Base-by-base conservation (phyloP, 1,140 invertebrate species). In the Cyphomyrmex costatus region DNA sequence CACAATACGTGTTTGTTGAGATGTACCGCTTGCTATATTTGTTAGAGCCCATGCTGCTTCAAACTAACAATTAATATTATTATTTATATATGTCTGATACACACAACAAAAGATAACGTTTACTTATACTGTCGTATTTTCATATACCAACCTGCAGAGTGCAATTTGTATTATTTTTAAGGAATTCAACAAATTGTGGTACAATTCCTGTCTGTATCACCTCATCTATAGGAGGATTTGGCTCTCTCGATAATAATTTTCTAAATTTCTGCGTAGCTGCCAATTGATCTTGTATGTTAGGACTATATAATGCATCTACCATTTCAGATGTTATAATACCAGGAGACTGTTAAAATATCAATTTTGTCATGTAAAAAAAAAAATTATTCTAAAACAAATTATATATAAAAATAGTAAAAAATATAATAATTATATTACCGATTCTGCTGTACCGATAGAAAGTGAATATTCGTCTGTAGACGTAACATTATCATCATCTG, bases 31-130 rank as follows among this genome's bases (percentile, higher is more conserved):
- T 3, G 99, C 99, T 91, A 99, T 99, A 95, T 99, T 99, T 71
- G 99, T 99, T 86, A 99, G 94, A 66, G 98, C 98, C 99, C 99
- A 99, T 65, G 99, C 98, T 80, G 99, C 98, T 96, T 99, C 99
- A 96, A 99, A 99, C 98, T 99, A 94, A 87, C 88, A 91, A 85
- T 84, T 74, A 88, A 74, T 65, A 80, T 53, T 56, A 66, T 10
- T 6, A 53, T 33, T 86, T 63, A 53, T 33, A 33, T 58, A 24
- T 0, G 0, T 46, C n/a, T 63, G 24, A 27, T 27, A 16, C 7
- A 16, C 7, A 83, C 5, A 51, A 56, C 36, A 56, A 30, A 12
- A 65, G 2, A 58, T 30, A 21, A 24, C 10, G 2, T 14, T 58
- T n/a, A n/a, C n/a, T n/a, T 24, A 76, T 58, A 56, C 27, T 24